Base-by-base conservation (phyloP, 2,113 vertebrate species). In the Amphiprion ocellaris region DNA sequence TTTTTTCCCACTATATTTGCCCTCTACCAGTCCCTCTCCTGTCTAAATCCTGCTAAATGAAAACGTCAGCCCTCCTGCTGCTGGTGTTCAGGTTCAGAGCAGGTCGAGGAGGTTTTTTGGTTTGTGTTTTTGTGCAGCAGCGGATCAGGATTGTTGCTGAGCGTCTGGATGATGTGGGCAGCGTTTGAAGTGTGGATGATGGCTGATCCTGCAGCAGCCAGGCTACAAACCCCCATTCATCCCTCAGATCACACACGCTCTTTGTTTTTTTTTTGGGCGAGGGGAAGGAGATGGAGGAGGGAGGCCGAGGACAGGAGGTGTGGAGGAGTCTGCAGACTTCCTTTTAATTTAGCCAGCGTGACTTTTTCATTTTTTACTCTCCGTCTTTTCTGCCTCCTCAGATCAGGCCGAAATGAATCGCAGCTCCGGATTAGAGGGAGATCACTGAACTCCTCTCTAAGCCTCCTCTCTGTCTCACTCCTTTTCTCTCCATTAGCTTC, bases 111-210 rank as follows among this genome's bases (percentile, higher is more conserved):
- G 30, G 30, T 30, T 30, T 30, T 30, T 4, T 26, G 30, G 30
- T 30, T 30, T 30, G 4, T 1, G 3, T 30, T 6, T 4, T 30
- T 16, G 53, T 68, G 41, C 41, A 30, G 69, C 65, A 61, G 77
- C 37, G 70, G 82, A 85, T 84, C 79, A 37, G 79, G 65, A 56
- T 30, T 26, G 26, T 73, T 84, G 84, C 81, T 81, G 75, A 2
- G 58, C 66, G 85, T 77, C 71, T 44, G 78, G 81, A 72, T 86
- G 68, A 86, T 49, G 83, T 81, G 77, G 69, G 77, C 41, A 64
- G 47, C 59, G 74, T 71, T 86, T 90, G 78, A 90, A 79, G 88
- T 84, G 74, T 69, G 74, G 83, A 70, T 84, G 85, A 85, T 66
- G 46, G 73, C 68, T 82, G 87, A 89, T 82, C 71, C 83, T 83